Base-by-base conservation (phyloP, 2,113 vertebrate species). In the Hystrix brachyura region DNA sequence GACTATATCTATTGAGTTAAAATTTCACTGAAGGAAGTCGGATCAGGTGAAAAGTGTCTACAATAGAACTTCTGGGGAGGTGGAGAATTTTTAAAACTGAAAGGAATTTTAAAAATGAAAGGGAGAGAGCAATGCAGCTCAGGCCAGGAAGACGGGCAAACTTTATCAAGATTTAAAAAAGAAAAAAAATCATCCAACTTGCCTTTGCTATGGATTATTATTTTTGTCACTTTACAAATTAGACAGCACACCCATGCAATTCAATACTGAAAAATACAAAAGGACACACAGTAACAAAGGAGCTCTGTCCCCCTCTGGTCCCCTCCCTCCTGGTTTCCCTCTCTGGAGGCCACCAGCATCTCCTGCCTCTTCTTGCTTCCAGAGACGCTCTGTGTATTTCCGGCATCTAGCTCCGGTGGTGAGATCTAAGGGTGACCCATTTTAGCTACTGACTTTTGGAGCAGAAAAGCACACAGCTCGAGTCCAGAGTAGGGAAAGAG, bases 371-470 rank as follows among this genome's bases (percentile, higher is more conserved):
- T 48, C 82, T 27, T 62, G 7, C 4, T 29, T 72, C 34, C 60
- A 38, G 90, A 82, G 60, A 83, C 62, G 90, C 48, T 62, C 29
- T 57, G 27, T 51, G 25, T 18, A 4, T 67, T 91, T 83, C 48
- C 87, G 85, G 55, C 34, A 69, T 51, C 0, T 55, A 11, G 81
- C n/a, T 64, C 11, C 19, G 4, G 27, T 51, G 23, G 27, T 93
- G 69, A 91, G 72, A 94, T 86, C 76, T 80, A 81, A 95, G 71
- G 32, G 13, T 88, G 82, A 57, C 60, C 94, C 83, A 48, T 92
- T 76, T 91, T 89, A 85, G 80, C 19, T 69, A 32, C 19, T 48
- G 51, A 27, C 46, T 9, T 9, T 88, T 34, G 46, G 53, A 84
- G 48, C 46, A 95, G 46, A 89, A 94, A 69, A 90, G 34, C 72